These are phyloP conservation scores for Notospermus geniculatus DNA, from an alignment of 1,140 invertebrate species.

Conservation along the genomic window DNA sequence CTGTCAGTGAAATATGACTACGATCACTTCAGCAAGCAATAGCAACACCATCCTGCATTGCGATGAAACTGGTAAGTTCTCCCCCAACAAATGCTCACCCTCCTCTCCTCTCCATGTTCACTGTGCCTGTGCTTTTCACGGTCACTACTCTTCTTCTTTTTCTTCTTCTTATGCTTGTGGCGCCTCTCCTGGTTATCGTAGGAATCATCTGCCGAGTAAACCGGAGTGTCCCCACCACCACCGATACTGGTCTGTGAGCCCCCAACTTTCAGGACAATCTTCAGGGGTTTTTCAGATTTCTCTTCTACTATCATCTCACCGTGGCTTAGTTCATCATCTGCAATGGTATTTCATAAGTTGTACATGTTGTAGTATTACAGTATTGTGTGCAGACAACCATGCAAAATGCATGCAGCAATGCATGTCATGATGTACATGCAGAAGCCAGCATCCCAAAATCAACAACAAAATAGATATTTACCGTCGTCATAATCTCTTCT, in stretches of 20 bases:
- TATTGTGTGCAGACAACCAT: too few species aligned
- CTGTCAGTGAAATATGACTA: too few species aligned
- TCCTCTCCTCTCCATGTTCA: conserved; percentile 7
- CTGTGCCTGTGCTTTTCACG: conserved; percentile 34
- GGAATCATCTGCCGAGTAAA: background rate
- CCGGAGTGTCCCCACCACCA: background rate
- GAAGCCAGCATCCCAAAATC: background rate
- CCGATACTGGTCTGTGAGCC: conserved; percentile 3
- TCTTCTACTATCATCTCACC: too few species aligned
- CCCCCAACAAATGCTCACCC: background rate
- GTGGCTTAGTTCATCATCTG: too few species aligned
- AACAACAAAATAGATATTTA: background rate
- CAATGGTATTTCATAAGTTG: too few species aligned
- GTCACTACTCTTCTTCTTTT: conserved; percentile 45
- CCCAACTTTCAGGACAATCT: conserved; percentile 15
- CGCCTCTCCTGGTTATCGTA: conserved; percentile 29
- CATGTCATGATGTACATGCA: too few species aligned
- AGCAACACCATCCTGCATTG: background rate
- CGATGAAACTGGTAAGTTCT: background rate
- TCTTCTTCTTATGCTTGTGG: conserved; percentile 51
- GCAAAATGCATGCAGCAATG: too few species aligned
- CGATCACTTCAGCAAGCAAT: conserved; percentile 61
- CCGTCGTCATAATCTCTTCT: conserved; percentile 20
- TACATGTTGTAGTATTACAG: too few species aligned
- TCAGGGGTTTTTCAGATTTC: conserved; percentile 11